Base-by-base conservation (phyloP, 2,888 invertebrate species). In the Cheilosia pagana region DNA sequence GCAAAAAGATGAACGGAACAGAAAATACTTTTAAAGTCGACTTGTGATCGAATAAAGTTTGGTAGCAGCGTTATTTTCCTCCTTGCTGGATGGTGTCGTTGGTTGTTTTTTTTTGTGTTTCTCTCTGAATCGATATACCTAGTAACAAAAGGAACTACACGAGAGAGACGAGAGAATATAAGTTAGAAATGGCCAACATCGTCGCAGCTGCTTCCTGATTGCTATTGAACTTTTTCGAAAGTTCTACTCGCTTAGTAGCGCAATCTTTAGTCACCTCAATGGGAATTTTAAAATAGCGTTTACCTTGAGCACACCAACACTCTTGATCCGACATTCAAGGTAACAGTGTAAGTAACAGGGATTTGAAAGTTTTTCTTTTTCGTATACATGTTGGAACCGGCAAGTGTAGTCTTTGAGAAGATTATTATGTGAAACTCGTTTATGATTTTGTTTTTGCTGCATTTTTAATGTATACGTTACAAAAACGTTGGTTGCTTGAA, bases 131-230 rank as follows among this genome's bases (percentile, higher is more conserved):
- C 35, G 28, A 23, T 35, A 48, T 6, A 12, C 14, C 19, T 60
- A 43, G 63, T 23, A 45, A 63, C 41, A n/a, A 48, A 21, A 25
- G 53, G 31, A 53, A n/a, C 43, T 43, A 16, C 2, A 43, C 16
- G n/a, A 43, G 10, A 16, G 10, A 39, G 1, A n/a, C n/a, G 43
- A 57, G 28, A 21, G 21, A 16, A 39, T 14, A 57, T 10, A 63
- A 25, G 60, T 16, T 48, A 41, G 21, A 31, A 41, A 65, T 19
- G 28, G 59, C 41, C 16, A 55, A 55, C 62, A 68, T 25, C 39
- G 50, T 50, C 57, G 62, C 81, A 81, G 81, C 81, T 81, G 81
- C 75, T 81, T 75, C 81, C 41, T 81, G 81, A 81, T 81, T 81
- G 81, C 68, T 70, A 81, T 75, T 81, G 81, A 81, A 81, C 75